Conservation (phyloP, 2,888 invertebrate genomes). For the Azorinus chamasolen region DNA sequence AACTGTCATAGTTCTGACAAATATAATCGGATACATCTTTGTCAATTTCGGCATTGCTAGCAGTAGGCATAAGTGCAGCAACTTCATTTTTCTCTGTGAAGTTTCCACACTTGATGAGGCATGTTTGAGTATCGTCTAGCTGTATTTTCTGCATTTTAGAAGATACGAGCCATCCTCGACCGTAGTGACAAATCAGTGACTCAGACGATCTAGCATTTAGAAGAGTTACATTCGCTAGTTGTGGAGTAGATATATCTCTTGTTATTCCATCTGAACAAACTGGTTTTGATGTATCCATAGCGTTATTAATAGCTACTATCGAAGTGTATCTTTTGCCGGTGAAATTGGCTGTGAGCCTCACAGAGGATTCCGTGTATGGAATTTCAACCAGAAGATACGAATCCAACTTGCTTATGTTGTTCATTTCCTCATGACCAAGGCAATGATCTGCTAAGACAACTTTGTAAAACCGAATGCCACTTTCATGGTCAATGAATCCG, state of each 20-base stretch:
- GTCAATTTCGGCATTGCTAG: conserved; percentile 8
- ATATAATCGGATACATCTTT: conserved; percentile 33
- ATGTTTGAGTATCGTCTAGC: conserved; percentile 1
- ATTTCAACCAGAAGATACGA: conserved; percentile 3
- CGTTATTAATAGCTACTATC: conserved; percentile 76
- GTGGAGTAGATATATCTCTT: conserved; percentile 33
- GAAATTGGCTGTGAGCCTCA: conserved; percentile 3
- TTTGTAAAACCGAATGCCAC: conserved; percentile 67
- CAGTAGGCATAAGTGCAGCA: conserved; percentile 11
- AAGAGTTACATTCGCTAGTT: conserved; percentile 49
- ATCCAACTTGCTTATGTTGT: not conserved
- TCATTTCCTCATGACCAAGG: conserved; percentile 22
- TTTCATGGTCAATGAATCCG: conserved; percentile 75
- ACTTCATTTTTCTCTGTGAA: not conserved
- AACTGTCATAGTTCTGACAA: conserved; percentile 27
- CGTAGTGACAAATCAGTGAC: conserved; percentile 9
- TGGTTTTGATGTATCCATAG: conserved; percentile 67
- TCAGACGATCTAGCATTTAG: conserved; percentile 35
- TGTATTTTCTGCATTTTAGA: conserved; percentile 1
- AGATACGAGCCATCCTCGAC: conserved; percentile 8
- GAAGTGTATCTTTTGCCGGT: conserved; percentile 65
- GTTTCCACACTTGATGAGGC: not conserved
- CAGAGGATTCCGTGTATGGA: conserved; percentile 2
- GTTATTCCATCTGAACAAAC: conserved; percentile 76
- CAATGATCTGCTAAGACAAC: conserved; percentile 51